Base-by-base conservation (phyloP, 2,113 vertebrate genomes). In the Mellivora capensis region DNA sequence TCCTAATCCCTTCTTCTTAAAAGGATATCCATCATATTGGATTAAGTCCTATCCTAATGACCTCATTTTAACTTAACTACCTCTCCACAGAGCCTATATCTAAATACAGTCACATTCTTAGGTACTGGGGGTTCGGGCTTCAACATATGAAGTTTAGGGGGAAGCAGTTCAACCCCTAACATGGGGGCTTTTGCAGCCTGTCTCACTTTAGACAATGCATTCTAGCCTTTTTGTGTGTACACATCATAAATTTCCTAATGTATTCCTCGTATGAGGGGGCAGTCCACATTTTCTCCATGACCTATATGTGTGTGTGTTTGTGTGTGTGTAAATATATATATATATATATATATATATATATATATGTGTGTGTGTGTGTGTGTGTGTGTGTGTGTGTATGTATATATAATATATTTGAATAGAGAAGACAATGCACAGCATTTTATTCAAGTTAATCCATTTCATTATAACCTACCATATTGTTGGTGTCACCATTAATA, bases 361-460 rank as follows among this genome's bases (percentile, higher is more conserved):
- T 44, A 44, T 44, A 44, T 31, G 34, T 42, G 7, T 74, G 10
- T 31, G 34, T 42, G 7, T 47, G 8, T 47, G 13, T 6, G 18
- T 47, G 52, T 54, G 15, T 17, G 4, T 54, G 15, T 54, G 15
- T 54, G 15, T 54, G 5, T 54, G 17, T 54, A 6, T 6, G 18
- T 6, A 52, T 6, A 54, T 52, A 54, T 54, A 54, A 18, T 52
- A 4, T 49, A 49, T 49, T 14, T 49, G 17, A 7, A 52, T 77
- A 52, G n/a, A 92, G 39, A 93, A 47, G 8, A 97, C 0, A 69
- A 37, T 79, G 88, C 76, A 80, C 39, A 93, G 64, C 37, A 90
- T 90, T 95, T 76, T 96, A 94, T 93, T 96, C 31, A 44, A 69
- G 3, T 97, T 52, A 86, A 61, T 82, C 25, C 42, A 71, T 29